Conservation (phyloP, 1,140 invertebrate species). For the Orius insidiosus region DNA sequence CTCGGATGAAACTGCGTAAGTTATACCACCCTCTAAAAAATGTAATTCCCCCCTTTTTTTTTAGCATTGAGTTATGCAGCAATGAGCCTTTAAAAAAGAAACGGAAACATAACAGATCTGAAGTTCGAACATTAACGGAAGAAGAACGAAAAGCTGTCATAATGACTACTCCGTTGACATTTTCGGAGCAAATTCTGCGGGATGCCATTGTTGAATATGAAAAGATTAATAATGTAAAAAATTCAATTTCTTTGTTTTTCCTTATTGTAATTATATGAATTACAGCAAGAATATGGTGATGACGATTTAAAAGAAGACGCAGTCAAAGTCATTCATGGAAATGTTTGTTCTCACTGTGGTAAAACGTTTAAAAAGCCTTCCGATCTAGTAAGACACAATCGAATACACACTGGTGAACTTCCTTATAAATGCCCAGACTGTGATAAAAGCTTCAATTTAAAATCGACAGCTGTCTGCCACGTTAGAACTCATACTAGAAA, state of each 20-base stretch:
- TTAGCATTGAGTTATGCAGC: background rate
- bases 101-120: background rate
- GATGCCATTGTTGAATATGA: slow-evolving; percentile 27
- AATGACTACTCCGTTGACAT: slow-evolving; percentile 20
- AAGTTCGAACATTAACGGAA: slow-evolving; percentile 23
- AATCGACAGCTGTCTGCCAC: slow-evolving; percentile 43
- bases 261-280: background rate
- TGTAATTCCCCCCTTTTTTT: no score
- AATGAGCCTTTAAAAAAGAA: background rate
- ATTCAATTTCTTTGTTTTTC: no score
- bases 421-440: slow-evolving; percentile 46
- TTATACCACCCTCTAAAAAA: no score
- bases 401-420: slow-evolving; percentile 48
- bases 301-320: slow-evolving; percentile 4
- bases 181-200: slow-evolving; percentile 34
- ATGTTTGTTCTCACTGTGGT: slow-evolving; percentile 38
- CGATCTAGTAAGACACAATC: slow-evolving; percentile 32
- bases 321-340: slow-evolving; percentile 20
- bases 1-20: no score
- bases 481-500: slow-evolving; percentile 34
- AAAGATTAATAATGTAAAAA: slow-evolving; percentile 20
- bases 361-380: slow-evolving; percentile 34
- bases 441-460: slow-evolving; percentile 45
- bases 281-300: background rate
- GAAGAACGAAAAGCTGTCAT: slow-evolving; percentile 24